A percentile compares a stretch with the other conserved stretches of the same genome.
Conservation (phyloP, 2,888 invertebrate species). For the Oegoconia quadripuncta region DNA sequence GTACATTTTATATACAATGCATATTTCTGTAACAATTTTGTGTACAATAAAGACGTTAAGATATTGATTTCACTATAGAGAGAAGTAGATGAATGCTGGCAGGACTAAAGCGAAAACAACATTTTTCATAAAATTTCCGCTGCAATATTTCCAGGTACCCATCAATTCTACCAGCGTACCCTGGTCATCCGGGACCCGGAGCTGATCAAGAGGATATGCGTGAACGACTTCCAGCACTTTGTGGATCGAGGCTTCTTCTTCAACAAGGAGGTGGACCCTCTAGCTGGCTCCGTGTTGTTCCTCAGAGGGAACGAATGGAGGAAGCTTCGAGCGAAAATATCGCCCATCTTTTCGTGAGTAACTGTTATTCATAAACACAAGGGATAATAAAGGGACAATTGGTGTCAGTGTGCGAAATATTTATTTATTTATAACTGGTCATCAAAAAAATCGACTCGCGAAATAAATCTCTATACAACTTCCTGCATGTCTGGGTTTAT, state of each 20-base stretch:
- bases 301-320: constrained; percentile 69
- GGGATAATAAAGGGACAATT: too few relatives aligned
- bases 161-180: constrained; percentile 71
- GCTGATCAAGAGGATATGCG: constrained; percentile 63
- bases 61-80: too few relatives aligned
- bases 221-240: constrained; percentile 71
- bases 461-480: too few relatives aligned
- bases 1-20: too few relatives aligned
- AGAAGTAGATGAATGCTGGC: too few relatives aligned
- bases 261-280: constrained; percentile 63
- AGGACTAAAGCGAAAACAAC: background rate
- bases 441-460: too few relatives aligned
- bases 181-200: constrained; percentile 64
- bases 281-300: constrained; percentile 67
- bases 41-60: too few relatives aligned
- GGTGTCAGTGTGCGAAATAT: too few relatives aligned
- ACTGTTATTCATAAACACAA: background rate
- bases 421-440: too few relatives aligned
- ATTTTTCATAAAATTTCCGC: too few relatives aligned
- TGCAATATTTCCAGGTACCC: constrained; percentile 66
- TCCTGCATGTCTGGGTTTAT: too few relatives aligned
- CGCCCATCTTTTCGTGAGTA: constrained; percentile 72
- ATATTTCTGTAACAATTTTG: too few relatives aligned
- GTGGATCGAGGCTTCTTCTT: constrained; percentile 71
- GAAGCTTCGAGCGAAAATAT: constrained; percentile 62